Base-by-base conservation (phyloP, 2,797 vertebrate species). In the Chromis chromis region DNA sequence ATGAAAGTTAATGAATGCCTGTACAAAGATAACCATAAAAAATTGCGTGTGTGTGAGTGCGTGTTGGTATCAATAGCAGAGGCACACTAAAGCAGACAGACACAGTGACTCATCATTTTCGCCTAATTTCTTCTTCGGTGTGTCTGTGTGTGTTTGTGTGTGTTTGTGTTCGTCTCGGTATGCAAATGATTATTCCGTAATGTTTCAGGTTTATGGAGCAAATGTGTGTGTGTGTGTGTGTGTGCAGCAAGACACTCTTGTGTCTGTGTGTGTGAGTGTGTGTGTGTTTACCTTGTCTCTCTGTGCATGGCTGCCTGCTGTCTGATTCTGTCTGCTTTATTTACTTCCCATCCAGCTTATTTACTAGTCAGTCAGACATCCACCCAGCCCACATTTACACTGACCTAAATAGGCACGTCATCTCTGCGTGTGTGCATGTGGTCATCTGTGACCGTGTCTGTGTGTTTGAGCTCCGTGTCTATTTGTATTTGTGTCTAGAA, bases 291-390 rank as follows among this genome's bases (percentile, higher is more conserved):
- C 57, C 72, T 79, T 65, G 69, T 53, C 68, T 66, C 55, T 72
- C 27, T 77, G 71, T 72, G 84, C 65, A 67, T 85, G 79, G 58
- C 68, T 78, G 74, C 78, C 79, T 82, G 76, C 75, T 85, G 83
- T 86, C 84, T 89, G 83, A 84, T 81, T 82, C 71, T 65, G 75
- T 89, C 77, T 85, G 70, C 69, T 88, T 84, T 84, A 82, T 88
- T 89, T 87, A 84, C 79, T 86, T 83, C 74, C 61, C 55, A 73
- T 81, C 39, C 76, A 69, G 82, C 60, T 75, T 84, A 86, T 89
- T 89, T 86, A 83, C 82, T 49, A 81, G 80, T 88, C 82, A 84
- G 83, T 78, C 82, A 84, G 86, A 84, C 81, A 87, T 86, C 74
- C 77, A 78, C 70, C 75, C 73, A 58, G 65, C 62, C 64, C 73